Evolutionary conservation across 2,888 invertebrate species (phyloP).

Genomic region (Athalia rosae): DNA sequence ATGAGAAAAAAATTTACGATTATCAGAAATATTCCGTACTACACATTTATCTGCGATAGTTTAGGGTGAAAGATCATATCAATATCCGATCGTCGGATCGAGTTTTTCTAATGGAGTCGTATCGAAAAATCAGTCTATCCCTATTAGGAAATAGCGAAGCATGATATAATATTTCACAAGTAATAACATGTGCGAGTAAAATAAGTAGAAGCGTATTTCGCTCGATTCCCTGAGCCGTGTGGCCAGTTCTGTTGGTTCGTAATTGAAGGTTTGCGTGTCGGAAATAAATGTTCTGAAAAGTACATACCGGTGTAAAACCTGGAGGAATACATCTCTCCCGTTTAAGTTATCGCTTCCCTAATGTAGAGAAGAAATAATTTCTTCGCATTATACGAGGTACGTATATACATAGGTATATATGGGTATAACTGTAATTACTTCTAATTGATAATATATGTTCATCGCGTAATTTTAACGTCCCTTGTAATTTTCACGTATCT

Average conservation of each 20-base stretch:
- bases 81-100: too few relatives aligned
- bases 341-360: conserved; percentile 35
- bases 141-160: conserved; percentile 10
- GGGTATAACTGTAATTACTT: conserved; percentile 8
- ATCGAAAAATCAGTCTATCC: background rate
- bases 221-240: conserved; percentile 16
- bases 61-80: too few relatives aligned
- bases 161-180: conserved; percentile 20
- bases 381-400: background rate
- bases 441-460: conserved; percentile 32
- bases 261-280: conserved; percentile 40
- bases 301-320: conserved; percentile 30
- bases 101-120: too few relatives aligned
- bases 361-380: conserved; percentile 33
- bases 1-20: too few relatives aligned
- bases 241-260: conserved; percentile 16
- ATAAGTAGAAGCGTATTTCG: conserved; percentile 5
- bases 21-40: too few relatives aligned
- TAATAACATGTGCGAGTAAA: conserved; percentile 18
- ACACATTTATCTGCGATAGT: too few relatives aligned
- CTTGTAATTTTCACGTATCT: background rate
- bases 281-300: conserved; percentile 36
- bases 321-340: conserved; percentile 14
- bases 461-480: background rate
- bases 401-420: too few relatives aligned